These are phyloP conservation scores for Palythoa grandiflora DNA, from an alignment of 92 coral and sea anemone species.

Conservation along the genomic window DNA sequence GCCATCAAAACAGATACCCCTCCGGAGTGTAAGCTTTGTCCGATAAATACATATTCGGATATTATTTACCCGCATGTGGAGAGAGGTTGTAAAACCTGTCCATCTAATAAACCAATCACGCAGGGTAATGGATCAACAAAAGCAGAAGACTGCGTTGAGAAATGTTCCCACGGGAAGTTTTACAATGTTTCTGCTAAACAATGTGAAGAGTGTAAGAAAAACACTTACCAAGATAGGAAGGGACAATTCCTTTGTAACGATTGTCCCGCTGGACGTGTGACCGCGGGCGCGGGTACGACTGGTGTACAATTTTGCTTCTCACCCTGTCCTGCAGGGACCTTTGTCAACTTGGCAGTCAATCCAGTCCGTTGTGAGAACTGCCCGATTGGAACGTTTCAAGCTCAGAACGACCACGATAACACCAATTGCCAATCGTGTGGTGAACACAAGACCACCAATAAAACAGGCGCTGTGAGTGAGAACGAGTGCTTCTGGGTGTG, in stretches of 20 bases:
- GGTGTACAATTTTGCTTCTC: slow-evolving; percentile 24
- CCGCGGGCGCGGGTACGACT: slow-evolving; percentile 8
- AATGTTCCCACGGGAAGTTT: background rate
- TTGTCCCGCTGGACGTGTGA: slow-evolving; percentile 26
- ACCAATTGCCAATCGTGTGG: slow-evolving; percentile 18
- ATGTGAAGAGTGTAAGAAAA: slow-evolving; percentile 26
- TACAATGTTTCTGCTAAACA: slow-evolving; percentile 25
- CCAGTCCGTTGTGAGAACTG: slow-evolving; percentile 30
- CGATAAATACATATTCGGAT: slow-evolving; percentile 31
- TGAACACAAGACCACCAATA: slow-evolving; percentile 33
- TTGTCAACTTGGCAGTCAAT: slow-evolving; percentile 14
- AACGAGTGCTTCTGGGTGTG: slow-evolving; percentile 38
- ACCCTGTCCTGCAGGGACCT: slow-evolving; percentile 20
- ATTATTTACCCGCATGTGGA: slow-evolving; percentile 3
- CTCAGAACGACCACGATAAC: slow-evolving; percentile 25
- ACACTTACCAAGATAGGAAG: slow-evolving; percentile 29
- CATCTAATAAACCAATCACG: slow-evolving; percentile 23
- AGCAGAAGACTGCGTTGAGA: slow-evolving; percentile 35
- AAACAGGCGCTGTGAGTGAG: background rate
- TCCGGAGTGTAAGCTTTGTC: slow-evolving; percentile 29
- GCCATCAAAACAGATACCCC: slow-evolving; percentile 7
- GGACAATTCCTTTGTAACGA: slow-evolving; percentile 28
- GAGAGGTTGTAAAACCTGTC: slow-evolving; percentile 29
- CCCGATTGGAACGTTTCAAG: slow-evolving; percentile 17
- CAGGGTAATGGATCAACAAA: slow-evolving; percentile 33